Evolutionary conservation across 2,888 invertebrate genomes (phyloP).

Genomic region (Neoaliturus tenellus): DNA sequence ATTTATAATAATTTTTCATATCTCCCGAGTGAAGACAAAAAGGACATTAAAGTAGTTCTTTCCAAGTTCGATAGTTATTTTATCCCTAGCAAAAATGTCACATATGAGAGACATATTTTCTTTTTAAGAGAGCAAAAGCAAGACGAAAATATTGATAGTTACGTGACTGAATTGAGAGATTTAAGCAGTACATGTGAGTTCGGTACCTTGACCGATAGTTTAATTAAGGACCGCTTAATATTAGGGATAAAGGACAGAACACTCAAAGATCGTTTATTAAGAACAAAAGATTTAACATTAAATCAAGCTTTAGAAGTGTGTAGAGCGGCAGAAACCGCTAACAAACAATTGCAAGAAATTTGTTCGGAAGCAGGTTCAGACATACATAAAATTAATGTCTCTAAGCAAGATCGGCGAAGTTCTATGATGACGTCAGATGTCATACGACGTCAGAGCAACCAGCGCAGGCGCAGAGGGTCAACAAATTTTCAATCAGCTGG

Average conservation of each 20-base stretch:
- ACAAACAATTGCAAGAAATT: too few relatives aligned
- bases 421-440: too few relatives aligned
- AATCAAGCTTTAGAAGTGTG: neutral
- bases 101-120: slow-evolving; percentile 3
- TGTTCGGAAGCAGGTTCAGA: too few relatives aligned
- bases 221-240: neutral
- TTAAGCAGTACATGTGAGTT: neutral
- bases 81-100: slow-evolving; percentile 10
- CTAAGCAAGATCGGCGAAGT: too few relatives aligned
- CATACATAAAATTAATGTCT: too few relatives aligned
- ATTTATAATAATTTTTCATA: neutral
- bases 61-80: neutral
- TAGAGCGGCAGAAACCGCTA: too few relatives aligned
- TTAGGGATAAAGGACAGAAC: neutral
- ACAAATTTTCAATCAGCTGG: too few relatives aligned
- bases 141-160: neutral
- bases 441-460: too few relatives aligned
- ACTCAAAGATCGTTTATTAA: neutral
- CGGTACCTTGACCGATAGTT: neutral
- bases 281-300: too few relatives aligned
- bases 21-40: neutral
- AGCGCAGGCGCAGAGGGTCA: too few relatives aligned
- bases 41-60: neutral
- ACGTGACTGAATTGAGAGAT: slow-evolving; percentile 9
- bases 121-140: neutral